phyloP scores from a whole-genome alignment of 2,888 invertebrate species.

The Amphimallon solstitiale region DNA sequence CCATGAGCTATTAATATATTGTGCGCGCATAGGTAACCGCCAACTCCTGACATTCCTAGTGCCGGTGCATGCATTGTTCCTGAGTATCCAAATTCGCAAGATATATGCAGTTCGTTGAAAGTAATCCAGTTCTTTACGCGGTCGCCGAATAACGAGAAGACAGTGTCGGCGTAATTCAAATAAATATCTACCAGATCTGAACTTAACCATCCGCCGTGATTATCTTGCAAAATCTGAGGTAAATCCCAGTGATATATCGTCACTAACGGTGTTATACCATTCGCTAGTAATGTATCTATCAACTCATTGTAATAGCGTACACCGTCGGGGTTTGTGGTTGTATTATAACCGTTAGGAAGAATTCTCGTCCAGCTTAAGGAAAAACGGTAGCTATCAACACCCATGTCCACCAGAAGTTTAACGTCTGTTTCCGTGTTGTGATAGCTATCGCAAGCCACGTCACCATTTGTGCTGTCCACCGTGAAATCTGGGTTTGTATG shows the following conservation, averaged over 20 bases:
- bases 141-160: slow-evolving; percentile 45
- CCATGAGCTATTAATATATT: slow-evolving; percentile 62
- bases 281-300: slow-evolving; percentile 65
- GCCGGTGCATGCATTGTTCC: slow-evolving; percentile 40
- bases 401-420: slow-evolving; percentile 65
- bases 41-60: slow-evolving; percentile 65
- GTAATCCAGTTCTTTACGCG: slow-evolving; percentile 63
- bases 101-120: slow-evolving; percentile 62
- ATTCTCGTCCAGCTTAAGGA: slow-evolving; percentile 75
- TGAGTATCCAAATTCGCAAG: slow-evolving; percentile 57
- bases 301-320: slow-evolving; percentile 71
- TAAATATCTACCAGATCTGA: slow-evolving; percentile 61
- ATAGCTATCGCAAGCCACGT: slow-evolving; percentile 42
- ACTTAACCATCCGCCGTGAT: slow-evolving; percentile 42
- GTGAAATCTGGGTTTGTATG: slow-evolving; percentile 65
- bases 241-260: slow-evolving; percentile 77
- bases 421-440: slow-evolving; percentile 41
- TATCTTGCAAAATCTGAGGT: slow-evolving; percentile 63
- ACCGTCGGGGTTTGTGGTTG: slow-evolving; percentile 70
- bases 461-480: slow-evolving; percentile 59
- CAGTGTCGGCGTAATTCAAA: slow-evolving; percentile 32
- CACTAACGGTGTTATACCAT: slow-evolving; percentile 68
- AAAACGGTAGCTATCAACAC: slow-evolving; percentile 68
- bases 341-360: slow-evolving; percentile 67
- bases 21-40: slow-evolving; percentile 70